These are phyloP conservation scores for Pentalonia nigronervosa DNA, from an alignment of 1,140 invertebrate species.

Conservation along the genomic window DNA sequence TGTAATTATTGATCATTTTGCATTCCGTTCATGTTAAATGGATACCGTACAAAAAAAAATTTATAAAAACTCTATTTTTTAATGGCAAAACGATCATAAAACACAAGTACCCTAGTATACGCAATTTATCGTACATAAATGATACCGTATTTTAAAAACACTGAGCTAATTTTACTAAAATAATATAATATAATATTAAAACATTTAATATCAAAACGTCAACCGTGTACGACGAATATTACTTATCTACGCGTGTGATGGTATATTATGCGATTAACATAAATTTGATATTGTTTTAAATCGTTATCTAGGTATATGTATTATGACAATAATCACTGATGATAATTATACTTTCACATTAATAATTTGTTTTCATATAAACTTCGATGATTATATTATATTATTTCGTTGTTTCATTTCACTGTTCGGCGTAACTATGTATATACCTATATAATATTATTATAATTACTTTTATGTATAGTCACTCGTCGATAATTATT, in stretches of 20 bases:
- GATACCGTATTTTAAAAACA: neutral
- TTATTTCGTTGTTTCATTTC: neutral
- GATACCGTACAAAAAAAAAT: neutral
- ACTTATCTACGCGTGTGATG: neutral
- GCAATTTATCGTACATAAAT: neutral
- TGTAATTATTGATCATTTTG: neutral
- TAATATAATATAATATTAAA: neutral
- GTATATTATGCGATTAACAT: too few relatives aligned
- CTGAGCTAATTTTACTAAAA: neutral
- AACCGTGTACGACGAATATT: neutral
- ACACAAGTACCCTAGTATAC: neutral
- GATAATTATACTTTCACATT: neutral
- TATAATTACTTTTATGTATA: neutral
- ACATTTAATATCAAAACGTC: neutral
- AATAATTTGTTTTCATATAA: neutral
- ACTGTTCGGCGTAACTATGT: neutral
- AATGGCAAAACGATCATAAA: neutral
- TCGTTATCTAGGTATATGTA: neutral
- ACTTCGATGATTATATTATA: neutral
- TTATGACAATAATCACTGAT: neutral
- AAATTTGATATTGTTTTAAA: neutral
- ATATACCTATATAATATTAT: too few relatives aligned
- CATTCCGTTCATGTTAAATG: neutral
- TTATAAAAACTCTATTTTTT: neutral
- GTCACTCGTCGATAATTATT: neutral